phyloP scores from a whole-genome alignment of 2,797 vertebrate species.

The Danio kyathit region DNA sequence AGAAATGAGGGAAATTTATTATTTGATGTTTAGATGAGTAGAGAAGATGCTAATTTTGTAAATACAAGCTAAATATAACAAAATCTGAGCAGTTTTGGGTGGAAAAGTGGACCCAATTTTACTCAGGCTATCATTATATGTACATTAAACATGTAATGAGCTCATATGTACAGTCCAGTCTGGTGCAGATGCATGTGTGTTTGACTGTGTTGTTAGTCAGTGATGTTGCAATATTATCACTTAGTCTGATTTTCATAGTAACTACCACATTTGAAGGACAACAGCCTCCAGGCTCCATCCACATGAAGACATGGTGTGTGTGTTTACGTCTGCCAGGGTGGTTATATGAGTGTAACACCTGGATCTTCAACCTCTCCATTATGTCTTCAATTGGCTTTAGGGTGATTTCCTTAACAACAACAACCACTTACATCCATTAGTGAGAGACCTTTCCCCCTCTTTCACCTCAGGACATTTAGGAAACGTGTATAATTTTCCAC shows the following conservation, averaged over 20 bases:
- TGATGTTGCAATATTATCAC: not conserved
- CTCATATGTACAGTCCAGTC: not conserved
- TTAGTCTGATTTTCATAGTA: not conserved
- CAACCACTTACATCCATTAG: constrained; percentile 41
- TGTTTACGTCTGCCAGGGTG: constrained; percentile 16
- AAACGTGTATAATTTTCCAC: not conserved
- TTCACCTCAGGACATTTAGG: not conserved
- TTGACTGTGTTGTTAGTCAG: not conserved
- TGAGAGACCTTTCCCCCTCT: constrained; percentile 13
- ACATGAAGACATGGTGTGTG: not conserved
- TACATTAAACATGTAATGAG: not conserved
- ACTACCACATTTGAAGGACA: not conserved
- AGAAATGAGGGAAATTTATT: no score
- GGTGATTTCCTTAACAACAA: constrained; percentile 37
- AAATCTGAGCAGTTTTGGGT: not conserved
- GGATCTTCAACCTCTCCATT: constrained; percentile 25
- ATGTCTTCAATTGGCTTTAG: constrained; percentile 17
- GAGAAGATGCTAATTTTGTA: no score
- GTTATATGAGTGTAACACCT: constrained; percentile 53
- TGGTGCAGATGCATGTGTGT: not conserved
- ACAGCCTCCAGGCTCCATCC: not conserved
- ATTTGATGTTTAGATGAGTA: no score
- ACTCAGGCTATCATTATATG: not conserved
- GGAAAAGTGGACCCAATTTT: not conserved
- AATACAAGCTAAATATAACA: no score